Conservation (phyloP, 2,888 invertebrate species). For the Rotaria socialis region DNA sequence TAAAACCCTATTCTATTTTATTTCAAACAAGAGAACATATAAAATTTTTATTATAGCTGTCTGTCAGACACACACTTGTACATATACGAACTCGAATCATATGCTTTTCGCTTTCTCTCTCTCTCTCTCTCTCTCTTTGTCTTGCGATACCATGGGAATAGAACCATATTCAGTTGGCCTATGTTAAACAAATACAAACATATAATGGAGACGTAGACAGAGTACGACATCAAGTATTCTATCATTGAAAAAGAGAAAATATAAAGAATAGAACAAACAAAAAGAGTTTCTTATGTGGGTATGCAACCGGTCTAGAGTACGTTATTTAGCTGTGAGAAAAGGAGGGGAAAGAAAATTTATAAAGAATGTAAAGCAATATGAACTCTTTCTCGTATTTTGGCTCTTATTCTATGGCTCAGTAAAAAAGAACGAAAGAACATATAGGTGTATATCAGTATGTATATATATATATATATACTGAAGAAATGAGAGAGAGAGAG, state of each 20-base stretch:
- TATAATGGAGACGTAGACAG: not conserved
- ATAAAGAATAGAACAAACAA: too few species aligned
- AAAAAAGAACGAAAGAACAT: not conserved
- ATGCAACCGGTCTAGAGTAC: not conserved
- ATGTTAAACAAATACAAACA: not conserved
- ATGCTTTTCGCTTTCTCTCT: not conserved
- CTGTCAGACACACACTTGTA: not conserved
- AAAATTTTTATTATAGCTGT: not conserved
- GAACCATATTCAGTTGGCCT: not conserved
- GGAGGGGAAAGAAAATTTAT: not conserved
- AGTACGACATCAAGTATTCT: not conserved
- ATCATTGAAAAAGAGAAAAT: not conserved
- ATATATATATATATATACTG: not conserved
- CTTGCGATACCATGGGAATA: not conserved
- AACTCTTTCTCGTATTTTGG: not conserved
- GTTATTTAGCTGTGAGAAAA: not conserved
- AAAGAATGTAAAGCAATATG: not conserved
- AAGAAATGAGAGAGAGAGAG: not conserved
- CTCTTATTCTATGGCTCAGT: not conserved
- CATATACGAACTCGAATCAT: not conserved
- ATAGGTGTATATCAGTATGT: not conserved
- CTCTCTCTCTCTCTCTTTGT: not conserved
- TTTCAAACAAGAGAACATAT: not conserved
- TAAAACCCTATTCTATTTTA: not conserved
- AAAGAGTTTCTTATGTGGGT: not conserved